A percentile compares a stretch with the other conserved stretches of the same genome.
Conservation (phyloP, 2,888 invertebrate genomes). For the Hoplodrina blanda region DNA sequence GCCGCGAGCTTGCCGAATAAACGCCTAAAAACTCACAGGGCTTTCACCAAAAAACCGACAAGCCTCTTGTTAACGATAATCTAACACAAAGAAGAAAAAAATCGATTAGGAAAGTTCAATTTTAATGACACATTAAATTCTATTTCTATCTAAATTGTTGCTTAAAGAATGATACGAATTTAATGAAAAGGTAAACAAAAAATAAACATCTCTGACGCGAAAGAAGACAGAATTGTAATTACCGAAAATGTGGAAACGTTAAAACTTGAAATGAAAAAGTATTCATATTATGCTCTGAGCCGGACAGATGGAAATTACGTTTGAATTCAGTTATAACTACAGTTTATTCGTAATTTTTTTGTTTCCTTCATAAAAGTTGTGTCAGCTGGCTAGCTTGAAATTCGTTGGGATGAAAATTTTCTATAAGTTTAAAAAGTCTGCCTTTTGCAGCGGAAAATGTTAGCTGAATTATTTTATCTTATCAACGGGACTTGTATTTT, state of each 20-base stretch:
- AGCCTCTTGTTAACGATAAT: conserved; percentile 51
- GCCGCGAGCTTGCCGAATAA: conserved; percentile 32
- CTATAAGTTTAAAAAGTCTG: conserved; percentile 49
- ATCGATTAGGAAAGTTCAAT: not conserved
- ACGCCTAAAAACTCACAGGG: conserved; percentile 24
- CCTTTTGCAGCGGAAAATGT: conserved; percentile 36
- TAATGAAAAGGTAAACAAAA: conserved; percentile 17
- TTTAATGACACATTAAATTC: not conserved
- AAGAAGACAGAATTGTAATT: conserved; percentile 57
- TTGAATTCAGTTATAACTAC: conserved; percentile 67
- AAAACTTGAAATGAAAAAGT: conserved; percentile 63
- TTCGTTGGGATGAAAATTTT: conserved; percentile 42
- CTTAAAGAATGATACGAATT: not conserved
- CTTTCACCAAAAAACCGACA: conserved; percentile 24
- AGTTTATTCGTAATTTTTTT: conserved; percentile 61
- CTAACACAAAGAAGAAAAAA: conserved; percentile 1
- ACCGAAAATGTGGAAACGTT: conserved; percentile 48
- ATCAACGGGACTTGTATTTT: conserved; percentile 18
- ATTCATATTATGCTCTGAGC: conserved; percentile 57
- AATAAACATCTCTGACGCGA: conserved; percentile 29
- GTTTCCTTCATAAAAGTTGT: conserved; percentile 63
- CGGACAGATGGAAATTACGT: conserved; percentile 64
- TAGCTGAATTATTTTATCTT: conserved; percentile 42
- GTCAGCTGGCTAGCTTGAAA: conserved; percentile 56
- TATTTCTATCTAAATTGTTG: not conserved